phyloP scores from a whole-genome alignment of 2,888 invertebrate genomes.

The Trichacis sp. region DNA sequence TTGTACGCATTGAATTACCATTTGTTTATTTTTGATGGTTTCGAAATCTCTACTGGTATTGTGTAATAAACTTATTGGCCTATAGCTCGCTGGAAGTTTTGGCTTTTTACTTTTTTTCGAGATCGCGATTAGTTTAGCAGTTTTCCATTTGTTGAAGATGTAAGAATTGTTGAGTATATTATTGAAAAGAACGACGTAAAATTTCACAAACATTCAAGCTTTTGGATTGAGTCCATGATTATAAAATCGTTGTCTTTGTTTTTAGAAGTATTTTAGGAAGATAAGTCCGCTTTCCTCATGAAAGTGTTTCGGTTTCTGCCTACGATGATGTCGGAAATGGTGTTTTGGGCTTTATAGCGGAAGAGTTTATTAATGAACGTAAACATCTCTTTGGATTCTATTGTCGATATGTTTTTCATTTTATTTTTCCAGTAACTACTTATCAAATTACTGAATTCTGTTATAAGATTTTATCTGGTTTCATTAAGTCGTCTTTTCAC shows the following conservation, averaged over 20 bases:
- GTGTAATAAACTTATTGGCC: conserved; percentile 46
- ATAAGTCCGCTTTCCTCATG: neutral
- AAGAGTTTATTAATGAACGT: conserved; percentile 22
- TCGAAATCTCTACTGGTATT: conserved; percentile 49
- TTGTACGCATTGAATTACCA: conserved; percentile 2
- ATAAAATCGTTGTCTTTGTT: no score
- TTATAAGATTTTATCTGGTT: neutral
- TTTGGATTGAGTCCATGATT: neutral
- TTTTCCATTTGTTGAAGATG: conserved; percentile 48
- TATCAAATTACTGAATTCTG: conserved; percentile 6
- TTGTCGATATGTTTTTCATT: conserved; percentile 6
- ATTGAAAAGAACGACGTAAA: conserved; percentile 31
- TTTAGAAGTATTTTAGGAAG: no score
- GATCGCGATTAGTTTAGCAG: conserved; percentile 43
- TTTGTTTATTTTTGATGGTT: conserved; percentile 24
- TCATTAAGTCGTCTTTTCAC: neutral
- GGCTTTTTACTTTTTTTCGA: conserved; percentile 24
- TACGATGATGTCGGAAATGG: neutral
- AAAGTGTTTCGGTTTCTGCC: conserved; percentile 3
- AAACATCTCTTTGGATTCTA: conserved; percentile 10
- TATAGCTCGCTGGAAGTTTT: conserved; percentile 27
- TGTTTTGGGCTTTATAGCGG: neutral
- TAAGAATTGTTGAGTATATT: conserved; percentile 45
- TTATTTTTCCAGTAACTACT: conserved; percentile 17
- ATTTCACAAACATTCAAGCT: conserved; percentile 11